Conservation (phyloP, 2,113 vertebrate genomes). For the Pedetes capensis region DNA sequence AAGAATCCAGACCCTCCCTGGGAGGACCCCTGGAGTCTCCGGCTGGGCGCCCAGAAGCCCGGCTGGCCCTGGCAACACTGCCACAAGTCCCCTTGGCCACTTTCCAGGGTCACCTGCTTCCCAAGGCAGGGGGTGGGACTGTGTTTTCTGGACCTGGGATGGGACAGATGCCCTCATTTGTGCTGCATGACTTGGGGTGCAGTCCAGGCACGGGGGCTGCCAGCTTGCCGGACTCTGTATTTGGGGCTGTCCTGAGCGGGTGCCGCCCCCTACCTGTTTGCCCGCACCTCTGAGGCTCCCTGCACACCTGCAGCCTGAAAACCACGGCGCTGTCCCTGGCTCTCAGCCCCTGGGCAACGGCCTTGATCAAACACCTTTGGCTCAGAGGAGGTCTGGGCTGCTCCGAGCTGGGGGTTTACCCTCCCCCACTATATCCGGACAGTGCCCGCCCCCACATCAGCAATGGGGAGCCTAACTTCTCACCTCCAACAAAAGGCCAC, state of each 20-base stretch:
- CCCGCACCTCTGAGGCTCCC: background rate
- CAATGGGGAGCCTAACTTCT: background rate
- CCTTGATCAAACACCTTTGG: background rate
- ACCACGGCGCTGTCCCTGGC: too few species aligned
- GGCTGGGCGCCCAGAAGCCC: background rate
- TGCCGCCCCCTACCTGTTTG: background rate
- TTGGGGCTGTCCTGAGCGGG: background rate
- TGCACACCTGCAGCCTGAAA: background rate
- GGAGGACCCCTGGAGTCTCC: too few species aligned
- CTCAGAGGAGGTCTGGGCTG: background rate
- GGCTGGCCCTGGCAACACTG: too few species aligned
- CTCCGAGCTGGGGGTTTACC: background rate
- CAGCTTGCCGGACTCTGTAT: background rate
- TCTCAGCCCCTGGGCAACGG: background rate
- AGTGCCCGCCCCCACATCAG: background rate
- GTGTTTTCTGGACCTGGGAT: background rate
- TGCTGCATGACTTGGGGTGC: background rate
- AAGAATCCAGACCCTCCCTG: background rate
- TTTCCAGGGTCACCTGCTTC: background rate
- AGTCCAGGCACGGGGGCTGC: background rate
- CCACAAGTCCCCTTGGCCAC: too few species aligned
- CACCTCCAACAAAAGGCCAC: background rate
- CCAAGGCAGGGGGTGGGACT: rapidly evolving
- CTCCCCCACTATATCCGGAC: too few species aligned
- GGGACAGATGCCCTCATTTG: background rate